Evolutionary conservation across 2,888 invertebrate genomes (phyloP).

Genomic region (Eilema caniola): DNA sequence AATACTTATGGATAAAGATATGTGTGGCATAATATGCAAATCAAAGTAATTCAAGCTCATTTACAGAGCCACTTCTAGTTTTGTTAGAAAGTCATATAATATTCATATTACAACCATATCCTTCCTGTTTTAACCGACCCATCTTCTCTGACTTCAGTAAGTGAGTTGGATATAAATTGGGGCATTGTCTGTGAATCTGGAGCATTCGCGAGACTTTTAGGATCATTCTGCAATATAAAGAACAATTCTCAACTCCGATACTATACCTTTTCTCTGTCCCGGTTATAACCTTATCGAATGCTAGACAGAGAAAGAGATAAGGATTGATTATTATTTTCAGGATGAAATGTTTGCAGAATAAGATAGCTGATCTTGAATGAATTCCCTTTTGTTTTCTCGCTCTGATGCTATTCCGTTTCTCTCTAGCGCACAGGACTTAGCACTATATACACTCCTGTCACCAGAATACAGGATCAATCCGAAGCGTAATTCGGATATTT

Average conservation of each 20-base stretch:
- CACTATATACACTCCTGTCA: constrained; percentile 74
- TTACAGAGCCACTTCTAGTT: constrained; percentile 5
- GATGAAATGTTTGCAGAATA: constrained; percentile 71
- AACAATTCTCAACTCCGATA: constrained; percentile 61
- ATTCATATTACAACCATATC: constrained; percentile 59
- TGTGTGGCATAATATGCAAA: not conserved
- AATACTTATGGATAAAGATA: not conserved
- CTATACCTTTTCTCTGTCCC: constrained; percentile 54
- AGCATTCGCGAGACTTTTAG: constrained; percentile 78
- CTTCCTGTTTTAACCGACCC: constrained; percentile 68
- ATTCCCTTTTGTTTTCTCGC: constrained; percentile 79
- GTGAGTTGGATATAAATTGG: constrained; percentile 87
- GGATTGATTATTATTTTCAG: constrained; percentile 72
- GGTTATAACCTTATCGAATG: constrained; percentile 44
- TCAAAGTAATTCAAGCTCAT: not conserved
- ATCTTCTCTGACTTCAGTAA: constrained; percentile 79
- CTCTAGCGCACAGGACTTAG: constrained; percentile 73
- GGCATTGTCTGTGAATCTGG: constrained; percentile 86
- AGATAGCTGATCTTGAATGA: constrained; percentile 80
- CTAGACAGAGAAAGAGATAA: constrained; percentile 62
- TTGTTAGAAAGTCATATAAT: constrained; percentile 28
- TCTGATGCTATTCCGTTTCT: constrained; percentile 72
- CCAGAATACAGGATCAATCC: constrained; percentile 81
- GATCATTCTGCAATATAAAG: constrained; percentile 74
- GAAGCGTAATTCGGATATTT: constrained; percentile 70